Conservation (phyloP, 2,888 invertebrate genomes). For the Oligia latruncula region DNA sequence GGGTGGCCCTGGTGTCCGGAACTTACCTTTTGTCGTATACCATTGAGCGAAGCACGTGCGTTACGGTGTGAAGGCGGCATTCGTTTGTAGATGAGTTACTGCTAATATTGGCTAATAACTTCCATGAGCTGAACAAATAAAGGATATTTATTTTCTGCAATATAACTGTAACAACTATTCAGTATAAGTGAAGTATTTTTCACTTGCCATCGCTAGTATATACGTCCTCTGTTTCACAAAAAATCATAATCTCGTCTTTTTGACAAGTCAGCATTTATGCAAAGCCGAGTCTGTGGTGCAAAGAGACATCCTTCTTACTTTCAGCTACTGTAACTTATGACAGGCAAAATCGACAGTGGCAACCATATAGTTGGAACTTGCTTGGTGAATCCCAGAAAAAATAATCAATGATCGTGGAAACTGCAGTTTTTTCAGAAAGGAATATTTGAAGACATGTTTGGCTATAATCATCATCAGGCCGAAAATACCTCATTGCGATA, state of each 20-base stretch:
- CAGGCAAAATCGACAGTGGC: background rate
- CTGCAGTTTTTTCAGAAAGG: background rate
- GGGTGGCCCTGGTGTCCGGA: constrained; percentile 68
- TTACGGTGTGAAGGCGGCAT: constrained; percentile 55
- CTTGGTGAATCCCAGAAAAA: background rate
- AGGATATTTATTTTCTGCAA: background rate
- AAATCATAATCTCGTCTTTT: too few relatives aligned
- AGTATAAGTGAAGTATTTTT: background rate
- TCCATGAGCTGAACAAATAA: constrained; percentile 1
- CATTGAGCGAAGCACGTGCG: constrained; percentile 74
- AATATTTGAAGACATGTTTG: background rate
- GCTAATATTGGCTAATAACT: constrained; percentile 43
- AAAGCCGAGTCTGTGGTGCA: background rate
- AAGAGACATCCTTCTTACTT: background rate
- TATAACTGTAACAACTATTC: background rate
- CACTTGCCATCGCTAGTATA: background rate
- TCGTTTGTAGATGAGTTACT: constrained; percentile 52
- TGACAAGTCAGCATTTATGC: background rate
- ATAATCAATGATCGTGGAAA: background rate
- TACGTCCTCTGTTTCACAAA: background rate
- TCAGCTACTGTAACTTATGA: background rate
- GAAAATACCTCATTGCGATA: background rate
- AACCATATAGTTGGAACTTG: background rate
- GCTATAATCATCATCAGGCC: background rate
- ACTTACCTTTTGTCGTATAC: constrained; percentile 69